These are phyloP conservation scores for Heliothis virescens DNA, from an alignment of 1,140 invertebrate species.

Conservation along the genomic window DNA sequence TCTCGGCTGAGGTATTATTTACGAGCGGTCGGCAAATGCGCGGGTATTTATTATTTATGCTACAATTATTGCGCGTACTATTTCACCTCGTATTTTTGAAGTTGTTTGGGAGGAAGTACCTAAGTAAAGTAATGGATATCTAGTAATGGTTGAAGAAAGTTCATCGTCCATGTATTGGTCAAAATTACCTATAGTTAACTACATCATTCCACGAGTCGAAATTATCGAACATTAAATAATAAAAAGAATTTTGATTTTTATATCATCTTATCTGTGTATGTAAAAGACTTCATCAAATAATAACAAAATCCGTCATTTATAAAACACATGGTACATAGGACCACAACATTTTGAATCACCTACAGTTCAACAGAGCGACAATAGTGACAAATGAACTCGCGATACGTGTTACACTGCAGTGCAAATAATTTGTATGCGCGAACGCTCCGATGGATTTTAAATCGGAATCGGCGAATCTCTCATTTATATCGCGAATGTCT, in stretches of 20 bases:
- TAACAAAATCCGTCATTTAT: neutral
- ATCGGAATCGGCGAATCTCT: slow-evolving; percentile 19
- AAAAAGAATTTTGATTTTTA: too few relatives aligned
- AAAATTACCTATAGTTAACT: too few relatives aligned
- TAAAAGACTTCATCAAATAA: too few relatives aligned
- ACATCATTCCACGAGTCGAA: too few relatives aligned
- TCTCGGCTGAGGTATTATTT: slow-evolving; percentile 30
- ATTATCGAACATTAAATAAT: too few relatives aligned
- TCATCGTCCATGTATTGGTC: too few relatives aligned
- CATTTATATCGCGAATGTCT: slow-evolving; percentile 23
- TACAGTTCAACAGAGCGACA: neutral
- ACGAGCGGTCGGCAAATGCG: slow-evolving; percentile 2
- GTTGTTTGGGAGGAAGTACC: too few relatives aligned
- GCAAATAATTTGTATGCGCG: slow-evolving; percentile 35
- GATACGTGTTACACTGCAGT: slow-evolving; percentile 16
- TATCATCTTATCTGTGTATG: too few relatives aligned
- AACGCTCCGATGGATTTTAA: slow-evolving; percentile 28
- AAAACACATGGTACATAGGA: neutral
- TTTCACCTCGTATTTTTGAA: neutral
- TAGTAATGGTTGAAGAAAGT: too few relatives aligned
- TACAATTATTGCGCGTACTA: slow-evolving; percentile 3
- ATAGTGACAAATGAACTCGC: slow-evolving; percentile 37
- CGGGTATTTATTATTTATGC: slow-evolving; percentile 24
- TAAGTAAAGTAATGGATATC: too few relatives aligned
- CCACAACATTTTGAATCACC: neutral